Base-by-base conservation (phyloP, 2,113 vertebrate genomes). In the Tachysurus vachellii region DNA sequence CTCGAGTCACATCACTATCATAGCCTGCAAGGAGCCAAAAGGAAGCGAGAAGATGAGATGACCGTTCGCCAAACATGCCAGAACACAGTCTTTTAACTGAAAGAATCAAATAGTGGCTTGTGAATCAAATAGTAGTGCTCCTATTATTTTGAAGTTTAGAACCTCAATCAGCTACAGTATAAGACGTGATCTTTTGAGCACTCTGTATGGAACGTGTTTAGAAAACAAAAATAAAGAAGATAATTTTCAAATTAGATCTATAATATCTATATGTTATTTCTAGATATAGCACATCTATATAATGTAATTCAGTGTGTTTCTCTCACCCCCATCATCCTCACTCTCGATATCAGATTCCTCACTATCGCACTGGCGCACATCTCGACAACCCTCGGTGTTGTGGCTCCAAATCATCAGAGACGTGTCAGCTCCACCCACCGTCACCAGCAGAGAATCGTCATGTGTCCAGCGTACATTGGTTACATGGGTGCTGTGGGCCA, bases 391-490 rank as follows among this genome's bases (percentile, higher is more conserved):
- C 87, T 99, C 98, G 5, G 92, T 82, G 91, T 99, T 97, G 0
- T 98, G 96, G 86, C 95, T 97, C 98, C 98, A 99, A 36, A 99
- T 95, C 97, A 99, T 99, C 83, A 99, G 94, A 89, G 97, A 97
- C 23, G 96, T 98, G 92, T 99, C 98, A 14, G 95, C 94, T 57
- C 98, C 98, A 56, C 98, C 98, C 12, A 96, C 95, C 8, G 97
- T 97, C 85, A 97, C 96, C 94, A 99, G 90, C 91, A 98, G 94
- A 88, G 96, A 93, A 93, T 99, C 98, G 6, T 99, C 97, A 0
- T 97, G 95, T 28, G 96, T 96, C 98, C 98, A 99, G 9, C 97
- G 97, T 77, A 99, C 97, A 42, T 98, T 99, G 61, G 98, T 99
- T 87, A 99, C 98, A 10, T 99, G 97, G 57, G 97, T 96, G 89